Conservation (phyloP, 2,797 vertebrate species). For the Siniperca obscura region DNA sequence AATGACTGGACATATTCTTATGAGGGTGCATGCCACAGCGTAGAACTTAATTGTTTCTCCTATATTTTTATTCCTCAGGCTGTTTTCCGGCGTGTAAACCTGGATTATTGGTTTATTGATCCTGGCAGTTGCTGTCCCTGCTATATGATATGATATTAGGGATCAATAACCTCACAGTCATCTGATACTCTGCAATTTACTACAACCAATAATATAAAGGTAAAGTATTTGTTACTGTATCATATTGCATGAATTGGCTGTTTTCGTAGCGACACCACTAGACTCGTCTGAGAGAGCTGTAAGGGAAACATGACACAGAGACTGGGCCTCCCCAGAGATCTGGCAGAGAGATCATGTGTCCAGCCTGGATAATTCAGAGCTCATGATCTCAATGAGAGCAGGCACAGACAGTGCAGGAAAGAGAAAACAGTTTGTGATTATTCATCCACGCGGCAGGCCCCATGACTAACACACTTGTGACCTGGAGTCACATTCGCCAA, state of each 20-base stretch:
- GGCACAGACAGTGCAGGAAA: background rate
- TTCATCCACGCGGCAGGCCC: conserved; percentile 44
- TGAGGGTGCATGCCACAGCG: conserved; percentile 12
- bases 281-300: conserved; percentile 7
- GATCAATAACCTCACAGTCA: conserved; percentile 41
- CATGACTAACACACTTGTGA: conserved; percentile 75
- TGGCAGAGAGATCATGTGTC: conserved; percentile 65
- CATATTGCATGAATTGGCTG: conserved; percentile 53
- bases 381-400: conserved; percentile 58
- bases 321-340: conserved; percentile 50
- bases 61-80: background rate
- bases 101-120: conserved; percentile 31
- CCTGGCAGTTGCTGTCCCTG: conserved; percentile 10
- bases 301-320: conserved; percentile 57
- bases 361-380: conserved; percentile 68
- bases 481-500: conserved; percentile 35
- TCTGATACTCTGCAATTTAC: conserved; percentile 46
- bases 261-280: conserved; percentile 25
- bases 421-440: conserved; percentile 58
- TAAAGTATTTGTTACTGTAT: conserved; percentile 39
- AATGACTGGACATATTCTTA: conserved; percentile 42
- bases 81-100: conserved; percentile 3
- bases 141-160: conserved; percentile 18
- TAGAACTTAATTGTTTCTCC: background rate
- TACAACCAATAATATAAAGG: conserved; percentile 35